These are phyloP conservation scores for Psophia crepitans DNA, from an alignment of 2,113 vertebrate species.

Conservation along the genomic window DNA sequence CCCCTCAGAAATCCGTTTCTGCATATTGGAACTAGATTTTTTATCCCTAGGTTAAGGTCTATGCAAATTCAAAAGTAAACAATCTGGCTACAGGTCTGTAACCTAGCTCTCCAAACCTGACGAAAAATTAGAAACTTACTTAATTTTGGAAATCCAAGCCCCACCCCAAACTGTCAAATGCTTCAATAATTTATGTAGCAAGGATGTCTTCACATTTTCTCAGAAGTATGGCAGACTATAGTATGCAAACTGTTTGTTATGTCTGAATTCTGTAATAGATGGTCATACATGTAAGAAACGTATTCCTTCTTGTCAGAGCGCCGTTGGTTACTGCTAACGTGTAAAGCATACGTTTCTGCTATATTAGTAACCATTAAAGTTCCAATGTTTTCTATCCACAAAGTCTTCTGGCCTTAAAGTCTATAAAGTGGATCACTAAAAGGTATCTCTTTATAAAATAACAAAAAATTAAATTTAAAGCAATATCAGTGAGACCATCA, in stretches of 20 bases:
- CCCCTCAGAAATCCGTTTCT: background rate
- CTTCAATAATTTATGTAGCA: background rate
- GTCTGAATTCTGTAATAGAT: background rate
- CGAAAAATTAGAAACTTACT: background rate
- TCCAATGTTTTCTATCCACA: background rate
- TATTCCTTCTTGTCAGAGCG: background rate
- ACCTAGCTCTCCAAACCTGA: background rate
- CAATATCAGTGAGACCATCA: background rate
- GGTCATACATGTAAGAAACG: accelerated
- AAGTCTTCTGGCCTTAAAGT: background rate
- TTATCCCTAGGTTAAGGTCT: background rate
- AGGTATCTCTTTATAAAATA: background rate
- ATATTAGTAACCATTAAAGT: background rate
- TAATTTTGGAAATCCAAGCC: background rate
- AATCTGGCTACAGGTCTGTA: background rate
- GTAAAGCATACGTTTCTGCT: background rate
- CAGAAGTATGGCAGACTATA: background rate
- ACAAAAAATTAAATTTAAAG: background rate
- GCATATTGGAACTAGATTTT: background rate
- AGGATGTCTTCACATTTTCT: background rate
- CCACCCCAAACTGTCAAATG: background rate
- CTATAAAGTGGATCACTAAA: background rate
- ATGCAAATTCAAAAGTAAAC: background rate
- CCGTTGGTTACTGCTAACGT: background rate
- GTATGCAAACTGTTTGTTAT: background rate